phyloP scores from a whole-genome alignment of 2,113 vertebrate genomes.

The Nasalis larvatus region DNA sequence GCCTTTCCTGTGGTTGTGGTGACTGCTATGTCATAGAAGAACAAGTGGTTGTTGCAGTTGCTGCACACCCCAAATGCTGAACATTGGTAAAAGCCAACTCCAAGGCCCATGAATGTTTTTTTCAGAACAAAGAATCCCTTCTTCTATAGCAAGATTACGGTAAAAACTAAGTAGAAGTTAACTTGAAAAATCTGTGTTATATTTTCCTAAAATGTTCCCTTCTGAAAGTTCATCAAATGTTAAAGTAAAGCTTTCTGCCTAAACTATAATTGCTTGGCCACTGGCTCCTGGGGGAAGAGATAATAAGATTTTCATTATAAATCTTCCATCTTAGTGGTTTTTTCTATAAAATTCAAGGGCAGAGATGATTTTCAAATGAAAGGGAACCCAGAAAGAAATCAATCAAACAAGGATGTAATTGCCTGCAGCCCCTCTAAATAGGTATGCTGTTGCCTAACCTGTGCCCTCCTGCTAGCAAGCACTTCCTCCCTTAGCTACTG shows the following conservation, averaged over 20 bases:
- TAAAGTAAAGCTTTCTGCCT: background rate
- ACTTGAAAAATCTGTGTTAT: background rate
- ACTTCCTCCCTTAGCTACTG: background rate
- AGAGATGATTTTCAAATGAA: background rate
- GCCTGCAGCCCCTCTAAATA: background rate
- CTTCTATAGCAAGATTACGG: background rate
- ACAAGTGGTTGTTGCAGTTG: rapidly evolving
- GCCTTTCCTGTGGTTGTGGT: rapidly evolving
- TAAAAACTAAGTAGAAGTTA: background rate
- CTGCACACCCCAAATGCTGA: background rate
- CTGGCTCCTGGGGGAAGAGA: background rate
- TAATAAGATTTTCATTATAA: background rate
- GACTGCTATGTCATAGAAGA: background rate
- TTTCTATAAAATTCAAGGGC: background rate
- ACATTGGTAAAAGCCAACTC: background rate
- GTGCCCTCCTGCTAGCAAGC: background rate
- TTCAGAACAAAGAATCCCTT: background rate
- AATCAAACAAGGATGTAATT: background rate
- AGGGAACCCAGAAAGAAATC: background rate
- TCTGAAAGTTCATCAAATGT: background rate
- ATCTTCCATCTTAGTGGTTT: background rate
- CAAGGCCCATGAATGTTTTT: background rate
- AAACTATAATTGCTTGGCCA: background rate
- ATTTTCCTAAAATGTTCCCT: background rate
- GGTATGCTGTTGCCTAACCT: background rate